Percentiles rank a stretch among this genome's conserved stretches.
Evolutionary conservation across 2,797 vertebrate genomes (phyloP).

Genomic region (Bufotes viridis): DNA sequence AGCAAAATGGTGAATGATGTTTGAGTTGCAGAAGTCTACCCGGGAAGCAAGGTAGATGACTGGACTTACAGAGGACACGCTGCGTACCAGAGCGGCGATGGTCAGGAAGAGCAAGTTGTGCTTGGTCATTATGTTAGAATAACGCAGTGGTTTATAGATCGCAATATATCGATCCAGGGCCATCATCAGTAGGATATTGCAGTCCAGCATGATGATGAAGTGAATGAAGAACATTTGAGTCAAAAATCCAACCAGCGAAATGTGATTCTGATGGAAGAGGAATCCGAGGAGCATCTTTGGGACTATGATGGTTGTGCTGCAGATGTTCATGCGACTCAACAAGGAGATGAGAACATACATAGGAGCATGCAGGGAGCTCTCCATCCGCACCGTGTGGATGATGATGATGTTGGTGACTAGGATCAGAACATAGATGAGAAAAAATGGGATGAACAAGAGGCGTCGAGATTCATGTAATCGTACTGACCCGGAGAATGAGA

Average conservation of each 20-base stretch:
- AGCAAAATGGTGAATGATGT: too few species aligned
- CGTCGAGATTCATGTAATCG: background rate
- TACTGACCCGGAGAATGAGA: too few species aligned
- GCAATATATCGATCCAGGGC: too few species aligned
- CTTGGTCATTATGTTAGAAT: slow-evolving; percentile 34
- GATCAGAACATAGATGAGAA: background rate
- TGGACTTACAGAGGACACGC: background rate
- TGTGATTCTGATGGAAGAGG: slow-evolving; percentile 16
- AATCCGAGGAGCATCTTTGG: slow-evolving; percentile 63
- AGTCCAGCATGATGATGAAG: too few species aligned
- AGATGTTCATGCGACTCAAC: slow-evolving; percentile 58
- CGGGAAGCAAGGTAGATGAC: slow-evolving; percentile 62
- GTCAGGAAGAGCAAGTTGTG: slow-evolving; percentile 18
- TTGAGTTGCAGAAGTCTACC: slow-evolving; percentile 49
- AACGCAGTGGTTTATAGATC: too few species aligned
- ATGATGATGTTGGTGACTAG: slow-evolving; percentile 52
- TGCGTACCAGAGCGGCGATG: slow-evolving; percentile 14
- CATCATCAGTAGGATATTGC: too few species aligned
- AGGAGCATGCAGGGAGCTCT: slow-evolving; percentile 56
- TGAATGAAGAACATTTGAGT: too few species aligned
- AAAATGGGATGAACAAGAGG: background rate
- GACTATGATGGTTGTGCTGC: slow-evolving; percentile 25
- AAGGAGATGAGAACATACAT: slow-evolving; percentile 60
- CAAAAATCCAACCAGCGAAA: too few species aligned
- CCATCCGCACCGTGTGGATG: slow-evolving; percentile 31